A percentile compares a stretch with the other conserved stretches of the same genome.
These are phyloP conservation scores for Cybosia mesomella DNA, from an alignment of 2,888 invertebrate genomes.

Conservation along the genomic window DNA sequence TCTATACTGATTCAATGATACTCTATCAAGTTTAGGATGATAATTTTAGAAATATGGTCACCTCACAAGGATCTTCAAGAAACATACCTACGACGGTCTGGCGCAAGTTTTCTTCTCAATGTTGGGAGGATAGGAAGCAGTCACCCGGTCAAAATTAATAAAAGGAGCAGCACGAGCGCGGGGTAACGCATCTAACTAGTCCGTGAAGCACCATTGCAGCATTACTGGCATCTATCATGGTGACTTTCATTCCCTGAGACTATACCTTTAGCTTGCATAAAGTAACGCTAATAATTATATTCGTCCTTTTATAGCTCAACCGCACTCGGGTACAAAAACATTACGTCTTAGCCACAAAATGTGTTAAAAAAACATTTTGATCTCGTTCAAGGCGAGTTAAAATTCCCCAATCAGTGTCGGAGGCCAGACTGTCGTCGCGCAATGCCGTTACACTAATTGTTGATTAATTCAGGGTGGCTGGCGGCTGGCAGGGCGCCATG, in stretches of 20 bases:
- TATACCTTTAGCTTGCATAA: too few relatives aligned
- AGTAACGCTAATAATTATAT: too few relatives aligned
- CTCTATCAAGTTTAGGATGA: background rate
- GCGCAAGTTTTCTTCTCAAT: too few relatives aligned
- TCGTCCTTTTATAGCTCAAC: background rate
- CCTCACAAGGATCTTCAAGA: too few relatives aligned
- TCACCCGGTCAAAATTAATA: too few relatives aligned
- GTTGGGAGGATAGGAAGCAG: too few relatives aligned
- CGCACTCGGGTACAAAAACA: background rate
- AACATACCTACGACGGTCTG: too few relatives aligned
- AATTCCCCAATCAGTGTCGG: constrained; percentile 3
- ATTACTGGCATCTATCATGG: too few relatives aligned
- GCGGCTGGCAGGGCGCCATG: constrained; percentile 44
- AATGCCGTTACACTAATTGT: constrained; percentile 45
- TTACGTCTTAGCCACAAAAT: background rate
- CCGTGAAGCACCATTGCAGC: too few relatives aligned
- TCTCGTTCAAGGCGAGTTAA: background rate
- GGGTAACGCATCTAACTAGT: too few relatives aligned
- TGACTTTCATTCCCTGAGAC: too few relatives aligned
- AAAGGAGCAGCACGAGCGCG: too few relatives aligned
- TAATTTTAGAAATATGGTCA: background rate
- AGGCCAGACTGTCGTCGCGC: constrained; percentile 21
- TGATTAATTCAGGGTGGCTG: constrained; percentile 46
- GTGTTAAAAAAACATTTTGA: background rate
- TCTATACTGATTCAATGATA: background rate